Conservation (phyloP, 2,888 invertebrate species). For the Leptopilina myrica region DNA sequence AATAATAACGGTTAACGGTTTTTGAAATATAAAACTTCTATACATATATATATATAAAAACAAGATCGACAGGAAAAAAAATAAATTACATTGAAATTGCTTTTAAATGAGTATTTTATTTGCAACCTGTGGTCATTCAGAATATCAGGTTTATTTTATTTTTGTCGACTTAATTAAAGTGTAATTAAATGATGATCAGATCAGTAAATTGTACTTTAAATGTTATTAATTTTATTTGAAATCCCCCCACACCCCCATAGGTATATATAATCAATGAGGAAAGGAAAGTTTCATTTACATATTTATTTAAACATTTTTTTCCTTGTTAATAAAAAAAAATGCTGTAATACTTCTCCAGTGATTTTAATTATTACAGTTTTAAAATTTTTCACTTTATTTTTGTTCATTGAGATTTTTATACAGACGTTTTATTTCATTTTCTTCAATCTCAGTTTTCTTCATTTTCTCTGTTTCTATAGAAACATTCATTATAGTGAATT, state of each 20-base stretch:
- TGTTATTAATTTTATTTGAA: conserved; percentile 1
- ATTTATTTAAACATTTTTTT: not conserved
- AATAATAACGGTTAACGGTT: not conserved
- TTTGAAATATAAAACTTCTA: not conserved
- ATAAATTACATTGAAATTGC: conserved; percentile 17
- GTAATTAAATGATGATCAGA: conserved; percentile 16
- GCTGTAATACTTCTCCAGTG: conserved; percentile 36
- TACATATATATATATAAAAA: too few species aligned
- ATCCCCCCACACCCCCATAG: not conserved
- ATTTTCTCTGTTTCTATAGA: too few species aligned
- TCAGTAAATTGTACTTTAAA: conserved; percentile 3
- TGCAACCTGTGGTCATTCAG: conserved; percentile 1
- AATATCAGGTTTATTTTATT: conserved; percentile 23
- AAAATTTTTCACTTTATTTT: too few species aligned
- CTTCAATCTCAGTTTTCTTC: too few species aligned
- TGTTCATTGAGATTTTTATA: too few species aligned
- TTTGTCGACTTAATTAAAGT: conserved; percentile 20
- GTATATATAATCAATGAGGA: not conserved
- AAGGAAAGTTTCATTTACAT: conserved; percentile 19
- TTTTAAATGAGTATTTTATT: conserved; percentile 17
- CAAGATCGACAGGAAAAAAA: not conserved
- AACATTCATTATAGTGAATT: too few species aligned
- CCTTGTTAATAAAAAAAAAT: not conserved
- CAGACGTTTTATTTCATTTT: too few species aligned
- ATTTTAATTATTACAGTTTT: not conserved